Base-by-base conservation (phyloP, 2,797 vertebrate genomes). In the Graptemys geographica region DNA sequence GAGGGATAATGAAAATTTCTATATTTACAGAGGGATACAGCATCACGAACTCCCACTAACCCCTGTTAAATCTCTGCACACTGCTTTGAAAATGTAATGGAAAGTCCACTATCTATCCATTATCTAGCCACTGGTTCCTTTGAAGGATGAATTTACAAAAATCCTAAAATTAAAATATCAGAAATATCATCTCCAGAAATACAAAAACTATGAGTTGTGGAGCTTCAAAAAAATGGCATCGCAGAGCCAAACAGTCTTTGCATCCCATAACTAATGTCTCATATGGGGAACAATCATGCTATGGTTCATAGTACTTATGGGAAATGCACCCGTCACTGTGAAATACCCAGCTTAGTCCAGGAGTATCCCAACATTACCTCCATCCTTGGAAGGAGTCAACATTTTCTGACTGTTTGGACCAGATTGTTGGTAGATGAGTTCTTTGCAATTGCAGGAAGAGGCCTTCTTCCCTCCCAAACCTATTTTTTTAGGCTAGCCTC, bases 11-110 rank as follows among this genome's bases (percentile, higher is more conserved):
- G 49, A 94, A 44, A 72, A 96, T 79, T 91, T 86, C 92, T 56
- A 25, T 85, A 72, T 96, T 97, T 96, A 96, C 92, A 62, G 33
- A 33, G 84, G 96, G 92, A 84, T 93, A 94, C 88, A 95, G 95
- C 91, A 85, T 76, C 27, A 31, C 86, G 83, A 25, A 37, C 74
- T 94, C 79, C 90, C 85, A 92, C 93, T 69, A 81, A 79, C 94
- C 96, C 85, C 86, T 76, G 0, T 57, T 96, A 93, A 88, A 55
- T 81, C 80, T 81, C 92, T 93, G 18, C 47, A 15, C 37, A 93
- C 83, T 56, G 76, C 76, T 97, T 93, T 93, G 95, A 96, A 92
- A 56, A 94, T 0, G 3, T 85, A 94, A 96, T 86, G 84, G 90
- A 95, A 94, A 93, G 94, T 94, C 92, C 90, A 65, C 86, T 88